These are phyloP conservation scores for Rostratula benghalensis DNA, from an alignment of 2,113 vertebrate species.

Conservation along the genomic window DNA sequence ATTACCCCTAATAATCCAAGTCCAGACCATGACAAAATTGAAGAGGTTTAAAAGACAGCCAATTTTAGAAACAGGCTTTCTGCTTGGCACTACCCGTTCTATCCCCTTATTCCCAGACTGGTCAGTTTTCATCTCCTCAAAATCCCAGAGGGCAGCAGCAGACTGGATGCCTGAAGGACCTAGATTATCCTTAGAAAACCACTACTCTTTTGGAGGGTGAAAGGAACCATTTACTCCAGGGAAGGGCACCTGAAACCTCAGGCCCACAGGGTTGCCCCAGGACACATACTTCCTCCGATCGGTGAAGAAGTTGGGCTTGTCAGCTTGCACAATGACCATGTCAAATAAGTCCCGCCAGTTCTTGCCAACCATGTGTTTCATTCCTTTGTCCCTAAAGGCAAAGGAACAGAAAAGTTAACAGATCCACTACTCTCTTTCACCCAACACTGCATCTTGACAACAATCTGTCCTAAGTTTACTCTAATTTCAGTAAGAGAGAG, in stretches of 20 bases:
- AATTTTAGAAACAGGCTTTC: not conserved
- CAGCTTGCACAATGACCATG: conserved; percentile 82
- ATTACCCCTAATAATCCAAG: not conserved
- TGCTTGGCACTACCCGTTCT: not conserved
- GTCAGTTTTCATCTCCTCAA: not conserved
- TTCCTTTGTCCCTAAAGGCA: conserved; percentile 78
- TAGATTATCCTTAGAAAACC: not conserved
- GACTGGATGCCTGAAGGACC: not conserved
- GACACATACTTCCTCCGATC: conserved; percentile 78
- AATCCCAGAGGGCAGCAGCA: not conserved
- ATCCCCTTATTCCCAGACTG: not conserved
- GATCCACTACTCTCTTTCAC: not conserved
- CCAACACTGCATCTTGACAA: not conserved
- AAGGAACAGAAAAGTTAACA: not conserved
- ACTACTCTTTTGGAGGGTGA: not conserved
- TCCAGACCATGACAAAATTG: not conserved
- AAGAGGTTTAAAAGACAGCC: not conserved
- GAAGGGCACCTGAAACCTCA: not conserved
- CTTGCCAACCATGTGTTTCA: conserved; percentile 83
- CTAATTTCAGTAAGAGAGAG: not conserved
- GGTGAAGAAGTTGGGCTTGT: conserved; percentile 83
- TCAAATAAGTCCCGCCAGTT: conserved; percentile 83
- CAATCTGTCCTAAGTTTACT: not conserved
- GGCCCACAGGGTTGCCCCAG: not conserved
- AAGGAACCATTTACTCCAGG: not conserved